Conservation (phyloP, 2,113 vertebrate genomes). For the Capreolus pygargus region DNA sequence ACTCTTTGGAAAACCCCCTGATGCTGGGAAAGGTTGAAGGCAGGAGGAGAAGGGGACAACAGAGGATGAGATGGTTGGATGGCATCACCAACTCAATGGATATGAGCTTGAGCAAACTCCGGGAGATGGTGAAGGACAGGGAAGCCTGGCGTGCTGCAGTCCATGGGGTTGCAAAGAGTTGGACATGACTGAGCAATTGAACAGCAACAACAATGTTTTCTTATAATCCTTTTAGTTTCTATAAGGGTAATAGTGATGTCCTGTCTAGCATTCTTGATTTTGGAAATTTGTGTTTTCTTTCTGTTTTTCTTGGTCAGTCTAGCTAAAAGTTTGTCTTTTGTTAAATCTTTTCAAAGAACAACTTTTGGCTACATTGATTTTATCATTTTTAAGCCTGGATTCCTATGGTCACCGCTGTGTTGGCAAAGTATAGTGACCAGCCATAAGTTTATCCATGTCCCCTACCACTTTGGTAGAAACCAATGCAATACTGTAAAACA, state of each 20-base stretch:
- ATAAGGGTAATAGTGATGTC: not conserved
- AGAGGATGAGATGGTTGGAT: not conserved
- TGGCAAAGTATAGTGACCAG: not conserved
- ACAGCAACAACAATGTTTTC: not conserved
- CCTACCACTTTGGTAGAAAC: not conserved
- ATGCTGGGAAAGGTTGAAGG: not conserved
- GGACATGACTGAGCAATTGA: not conserved
- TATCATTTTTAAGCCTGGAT: not conserved
- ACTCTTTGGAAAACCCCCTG: not conserved
- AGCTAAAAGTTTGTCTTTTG: not conserved
- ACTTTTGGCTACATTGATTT: not conserved
- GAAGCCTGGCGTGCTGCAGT: not conserved
- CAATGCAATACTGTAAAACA: not conserved
- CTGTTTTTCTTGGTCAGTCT: not conserved
- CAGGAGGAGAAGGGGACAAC: not conserved
- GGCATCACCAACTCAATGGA: not conserved
- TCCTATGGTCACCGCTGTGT: not conserved
- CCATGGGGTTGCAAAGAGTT: accelerated
- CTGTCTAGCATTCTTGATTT: not conserved
- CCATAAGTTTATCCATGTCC: not conserved
- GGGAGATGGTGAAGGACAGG: not conserved
- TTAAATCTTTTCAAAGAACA: not conserved
- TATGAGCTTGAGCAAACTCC: not conserved
- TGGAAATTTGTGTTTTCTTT: not conserved
- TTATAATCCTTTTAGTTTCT: not conserved